Conservation (phyloP, 1,140 invertebrate species). For the Acromyrmex echinatior region DNA sequence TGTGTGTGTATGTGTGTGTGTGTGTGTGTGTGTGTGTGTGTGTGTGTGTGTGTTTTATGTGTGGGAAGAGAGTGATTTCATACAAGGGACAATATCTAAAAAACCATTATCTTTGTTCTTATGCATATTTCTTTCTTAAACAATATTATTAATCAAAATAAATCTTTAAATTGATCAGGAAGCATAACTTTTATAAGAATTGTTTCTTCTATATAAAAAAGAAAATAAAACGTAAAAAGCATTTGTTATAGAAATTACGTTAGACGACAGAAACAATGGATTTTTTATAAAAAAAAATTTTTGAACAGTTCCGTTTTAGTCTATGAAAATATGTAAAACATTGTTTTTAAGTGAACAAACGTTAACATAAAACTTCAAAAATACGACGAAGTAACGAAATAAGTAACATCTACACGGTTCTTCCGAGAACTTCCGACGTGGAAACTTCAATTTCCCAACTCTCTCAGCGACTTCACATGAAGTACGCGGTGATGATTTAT, state of each 20-base stretch:
- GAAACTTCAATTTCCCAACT: conserved; percentile 35
- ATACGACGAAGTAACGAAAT: neutral
- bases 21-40: no score
- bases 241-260: neutral
- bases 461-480: neutral
- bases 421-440: neutral
- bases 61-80: no score
- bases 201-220: no score
- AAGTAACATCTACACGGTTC: conserved; percentile 1
- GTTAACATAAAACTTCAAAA: neutral
- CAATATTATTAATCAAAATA: neutral
- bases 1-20: no score
- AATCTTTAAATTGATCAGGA: neutral
- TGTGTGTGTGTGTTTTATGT: no score
- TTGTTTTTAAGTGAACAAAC: neutral
- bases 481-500: conserved; percentile 27
- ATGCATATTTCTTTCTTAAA: no score
- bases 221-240: neutral
- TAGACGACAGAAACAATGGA: no score
- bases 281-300: neutral
- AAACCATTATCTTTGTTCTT: no score
- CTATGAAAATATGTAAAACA: neutral
- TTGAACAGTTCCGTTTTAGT: neutral
- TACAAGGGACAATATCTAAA: no score
- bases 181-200: neutral